phyloP scores from a whole-genome alignment of 2,113 vertebrate genomes.

The Eudyptes chrysolophus region DNA sequence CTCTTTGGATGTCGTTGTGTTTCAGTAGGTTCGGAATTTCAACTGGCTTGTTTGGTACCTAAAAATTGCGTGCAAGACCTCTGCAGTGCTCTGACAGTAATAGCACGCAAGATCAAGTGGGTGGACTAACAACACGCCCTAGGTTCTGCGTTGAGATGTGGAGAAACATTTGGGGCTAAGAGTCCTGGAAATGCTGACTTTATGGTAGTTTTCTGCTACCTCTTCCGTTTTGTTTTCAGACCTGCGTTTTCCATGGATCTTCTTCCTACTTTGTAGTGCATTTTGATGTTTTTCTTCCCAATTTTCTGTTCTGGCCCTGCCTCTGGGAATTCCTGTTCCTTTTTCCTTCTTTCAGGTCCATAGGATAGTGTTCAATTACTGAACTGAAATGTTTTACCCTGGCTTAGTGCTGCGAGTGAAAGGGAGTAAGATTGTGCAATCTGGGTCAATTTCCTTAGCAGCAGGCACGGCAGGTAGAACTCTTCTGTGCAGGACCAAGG shows the following conservation, averaged over 20 bases:
- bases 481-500: not conserved
- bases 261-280: not conserved
- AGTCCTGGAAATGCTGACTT: not conserved
- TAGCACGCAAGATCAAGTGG: no score
- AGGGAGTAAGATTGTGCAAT: no score
- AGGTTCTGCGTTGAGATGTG: not conserved
- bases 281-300: not conserved
- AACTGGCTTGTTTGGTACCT: not conserved
- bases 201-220: not conserved
- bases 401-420: not conserved
- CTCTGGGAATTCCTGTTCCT: not conserved
- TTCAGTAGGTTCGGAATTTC: not conserved
- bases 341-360: not conserved
- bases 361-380: not conserved
- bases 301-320: not conserved
- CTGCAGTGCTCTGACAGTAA: not conserved
- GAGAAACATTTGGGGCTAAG: not conserved
- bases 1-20: not conserved
- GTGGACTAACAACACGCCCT: no score
- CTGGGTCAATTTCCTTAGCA: not conserved
- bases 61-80: not conserved
- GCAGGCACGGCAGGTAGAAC: not conserved
- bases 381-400: not conserved
- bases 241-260: not conserved
- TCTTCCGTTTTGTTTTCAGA: not conserved